phyloP scores from a whole-genome alignment of 2,797 vertebrate species.

The Phataginus tricuspis region DNA sequence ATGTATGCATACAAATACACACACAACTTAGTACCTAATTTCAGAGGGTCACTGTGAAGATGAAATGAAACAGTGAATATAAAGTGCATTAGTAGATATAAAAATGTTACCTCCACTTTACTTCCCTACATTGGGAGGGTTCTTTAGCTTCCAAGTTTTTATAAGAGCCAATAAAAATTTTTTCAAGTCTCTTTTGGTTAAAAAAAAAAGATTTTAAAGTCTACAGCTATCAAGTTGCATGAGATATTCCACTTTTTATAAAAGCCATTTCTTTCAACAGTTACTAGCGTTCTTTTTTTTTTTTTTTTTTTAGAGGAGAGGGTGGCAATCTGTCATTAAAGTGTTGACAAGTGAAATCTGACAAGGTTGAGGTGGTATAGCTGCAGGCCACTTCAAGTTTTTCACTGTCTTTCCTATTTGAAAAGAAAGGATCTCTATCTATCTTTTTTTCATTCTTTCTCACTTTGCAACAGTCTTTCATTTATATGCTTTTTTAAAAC shows the following conservation, averaged over 20 bases:
- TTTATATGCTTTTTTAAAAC: slow-evolving; percentile 75
- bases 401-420: slow-evolving; percentile 65
- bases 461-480: slow-evolving; percentile 70
- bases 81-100: slow-evolving; percentile 12
- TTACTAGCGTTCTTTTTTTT: slow-evolving; percentile 41
- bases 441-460: slow-evolving; percentile 59
- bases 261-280: slow-evolving; percentile 77
- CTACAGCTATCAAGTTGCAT: slow-evolving; percentile 75
- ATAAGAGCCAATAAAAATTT: slow-evolving; percentile 48
- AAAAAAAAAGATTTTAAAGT: slow-evolving; percentile 62
- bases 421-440: slow-evolving; percentile 70
- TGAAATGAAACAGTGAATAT: slow-evolving; percentile 49
- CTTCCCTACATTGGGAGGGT: not conserved
- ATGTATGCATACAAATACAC: not conserved
- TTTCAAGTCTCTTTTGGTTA: slow-evolving; percentile 26
- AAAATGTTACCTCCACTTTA: not conserved
- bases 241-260: slow-evolving; percentile 75
- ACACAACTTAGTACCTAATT: not conserved
- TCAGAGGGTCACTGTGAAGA: slow-evolving; percentile 7
- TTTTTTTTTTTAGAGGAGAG: slow-evolving; percentile 69
- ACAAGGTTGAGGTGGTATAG: slow-evolving; percentile 73
- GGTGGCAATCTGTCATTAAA: slow-evolving; percentile 73
- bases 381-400: slow-evolving; percentile 67
- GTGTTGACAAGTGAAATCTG: slow-evolving; percentile 80
- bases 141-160: slow-evolving; percentile 55